Evolutionary conservation across 1,140 invertebrate genomes (phyloP), one percentile per base, ranked within the genome.

Genomic region (Pteromalus puparum): DNA sequence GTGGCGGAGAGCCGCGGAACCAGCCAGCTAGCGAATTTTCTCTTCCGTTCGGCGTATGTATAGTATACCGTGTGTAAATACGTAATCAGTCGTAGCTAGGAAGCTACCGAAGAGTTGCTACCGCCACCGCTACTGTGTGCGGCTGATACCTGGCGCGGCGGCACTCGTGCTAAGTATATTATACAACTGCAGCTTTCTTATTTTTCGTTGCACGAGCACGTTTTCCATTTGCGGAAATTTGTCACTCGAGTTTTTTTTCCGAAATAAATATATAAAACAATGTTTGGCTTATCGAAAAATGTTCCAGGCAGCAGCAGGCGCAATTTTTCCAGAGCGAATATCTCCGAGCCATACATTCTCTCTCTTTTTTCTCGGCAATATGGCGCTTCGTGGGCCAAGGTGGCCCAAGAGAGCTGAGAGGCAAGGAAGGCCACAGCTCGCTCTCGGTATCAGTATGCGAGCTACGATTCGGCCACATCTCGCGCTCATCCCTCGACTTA

Each of bases 401-500:
- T 81, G 80, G 68, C 67, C 34, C 65, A 42, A 68, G 38, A 70
- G 67, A 15, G n/a, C 18, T 3, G 21, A 13, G 28, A 28, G 18
- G 53, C 34, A 28, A 38, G 75, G 82, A 30, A 80, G 78, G 72
- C 78, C 70, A 5, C 4, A 34, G 86, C 85, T 80, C 85, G 88
- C 86, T 89, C 91, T 88, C 86, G 91, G 89, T 92, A 93, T 93
- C 91, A 92, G 92, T 92, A 93, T 93, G 92, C 92, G 90, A 92
- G 91, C 87, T 92, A 92, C 91, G 91, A 91, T 92, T 92, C 91
- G 91, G 90, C 92, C 92, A 91, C 92, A 92, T 93, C 90, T 93
- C 92, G 89, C 89, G 91, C 91, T 93, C 90, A 92, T 92, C 91
- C 91, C 91, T 92, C 90, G 91, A 93, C 92, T 93, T 93, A 93